Evolutionary conservation across 2,797 vertebrate genomes (phyloP), one percentile per base, ranked within the genome.

Genomic region (Pogoniulus pusillus): DNA sequence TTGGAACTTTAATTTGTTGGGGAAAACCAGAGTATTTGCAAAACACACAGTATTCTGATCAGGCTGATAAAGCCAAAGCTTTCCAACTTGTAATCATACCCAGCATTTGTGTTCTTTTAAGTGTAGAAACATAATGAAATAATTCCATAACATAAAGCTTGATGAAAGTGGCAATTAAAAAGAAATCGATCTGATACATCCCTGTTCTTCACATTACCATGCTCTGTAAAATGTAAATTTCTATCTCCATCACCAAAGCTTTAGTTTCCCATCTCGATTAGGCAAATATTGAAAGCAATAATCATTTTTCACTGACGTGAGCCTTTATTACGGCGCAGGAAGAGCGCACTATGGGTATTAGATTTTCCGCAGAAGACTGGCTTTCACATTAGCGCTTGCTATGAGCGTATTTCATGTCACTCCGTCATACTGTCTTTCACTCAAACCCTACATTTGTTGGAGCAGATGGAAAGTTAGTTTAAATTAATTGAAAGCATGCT

Each of bases 381-480:
- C 76, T 96, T 93, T 87, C 87, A 70, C 93, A 93, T 95, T 89
- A 96, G 92, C 34, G 78, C 86, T 94, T 90, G 90, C 94, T 89
- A 94, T 92, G 90, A 96, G 94, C 12, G 43, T 75, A 81, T 94
- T 95, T 94, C 66, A 49, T 81, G 94, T 91, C 94, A 82, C 90
- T 97, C 96, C 94, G 96, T 97, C 96, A 96, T 35, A 30, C 83
- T 92, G 95, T 47, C 96, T 95, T 93, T 97, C 95, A 96, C 83
- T 96, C 96, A 93, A 91, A 96, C 17, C 86, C 95, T 94, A 30
- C 96, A 94, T 96, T 96, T 96, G 94, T 75, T 74, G 89, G 87
- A 96, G 89, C 97, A 97, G 96, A 97, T 97, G 96, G 97, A 96
- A 96, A 96, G 96, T 97, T 97, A 95, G 96, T 95, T 97, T 97